Conservation (phyloP, 2,888 invertebrate genomes). For the Hirtodrosophila cameraria region DNA sequence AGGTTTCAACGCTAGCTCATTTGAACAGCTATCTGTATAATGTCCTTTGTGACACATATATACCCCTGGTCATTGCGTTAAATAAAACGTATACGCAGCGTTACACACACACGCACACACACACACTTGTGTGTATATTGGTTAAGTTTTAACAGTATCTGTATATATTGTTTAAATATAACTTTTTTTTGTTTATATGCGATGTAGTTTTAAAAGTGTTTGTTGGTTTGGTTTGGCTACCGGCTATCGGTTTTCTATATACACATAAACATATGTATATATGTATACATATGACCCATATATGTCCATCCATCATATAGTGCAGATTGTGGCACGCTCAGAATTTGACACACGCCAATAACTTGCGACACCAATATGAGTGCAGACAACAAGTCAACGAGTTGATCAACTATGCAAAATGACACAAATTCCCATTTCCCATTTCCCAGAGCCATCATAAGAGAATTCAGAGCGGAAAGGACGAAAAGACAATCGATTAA, state of each 20-base stretch:
- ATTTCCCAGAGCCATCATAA: not conserved
- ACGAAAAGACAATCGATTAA: constrained; percentile 5
- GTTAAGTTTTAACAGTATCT: not conserved
- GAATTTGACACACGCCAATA: constrained; percentile 24
- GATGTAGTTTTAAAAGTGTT: constrained; percentile 2
- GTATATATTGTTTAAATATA: not conserved
- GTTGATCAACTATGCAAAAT: constrained; percentile 55
- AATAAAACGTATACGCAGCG: constrained; percentile 43
- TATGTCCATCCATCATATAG: constrained; percentile 22
- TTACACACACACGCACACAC: constrained; percentile 7
- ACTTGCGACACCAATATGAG: not conserved
- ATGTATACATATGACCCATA: constrained; percentile 64
- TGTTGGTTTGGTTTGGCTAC: constrained; percentile 2
- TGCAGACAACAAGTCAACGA: constrained; percentile 14
- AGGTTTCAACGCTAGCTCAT: too few species aligned
- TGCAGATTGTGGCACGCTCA: constrained; percentile 1
- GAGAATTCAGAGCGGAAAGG: not conserved
- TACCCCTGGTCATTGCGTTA: constrained; percentile 51
- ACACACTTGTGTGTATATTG: not conserved
- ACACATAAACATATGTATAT: too few species aligned
- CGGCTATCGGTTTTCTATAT: constrained; percentile 30
- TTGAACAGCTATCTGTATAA: not conserved
- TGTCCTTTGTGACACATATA: not conserved
- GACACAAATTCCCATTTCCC: constrained; percentile 32
- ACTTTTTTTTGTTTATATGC: not conserved